Conservation (phyloP, 1,140 invertebrate species). For the Triops cancriformis region DNA sequence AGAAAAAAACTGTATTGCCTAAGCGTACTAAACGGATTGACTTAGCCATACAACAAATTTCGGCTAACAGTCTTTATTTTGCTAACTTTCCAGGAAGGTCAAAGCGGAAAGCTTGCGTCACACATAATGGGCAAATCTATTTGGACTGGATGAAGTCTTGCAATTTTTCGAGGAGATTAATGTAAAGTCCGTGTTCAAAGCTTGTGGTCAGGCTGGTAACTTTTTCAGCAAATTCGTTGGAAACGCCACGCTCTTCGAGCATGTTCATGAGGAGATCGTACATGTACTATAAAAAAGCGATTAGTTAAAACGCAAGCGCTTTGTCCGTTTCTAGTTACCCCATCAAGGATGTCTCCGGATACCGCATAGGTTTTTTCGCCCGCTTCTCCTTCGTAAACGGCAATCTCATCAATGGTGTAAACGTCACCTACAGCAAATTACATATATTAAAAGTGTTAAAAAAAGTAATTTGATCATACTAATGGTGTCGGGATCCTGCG, state of each 20-base stretch:
- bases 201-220: constrained; percentile 72
- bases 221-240: constrained; percentile 82
- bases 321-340: constrained; percentile 44
- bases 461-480: neutral
- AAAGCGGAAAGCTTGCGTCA: neutral
- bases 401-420: constrained; percentile 81
- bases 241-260: constrained; percentile 84
- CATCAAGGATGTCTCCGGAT: constrained; percentile 80
- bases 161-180: constrained; percentile 70
- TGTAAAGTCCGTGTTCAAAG: constrained; percentile 83
- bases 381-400: constrained; percentile 71
- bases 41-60: neutral
- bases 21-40: neutral
- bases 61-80: neutral
- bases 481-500: constrained; percentile 10
- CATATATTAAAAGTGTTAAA: neutral
- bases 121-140: constrained; percentile 16
- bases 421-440: constrained; percentile 34
- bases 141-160: constrained; percentile 60
- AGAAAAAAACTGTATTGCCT: constrained; percentile 18
- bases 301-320: neutral
- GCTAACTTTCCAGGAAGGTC: neutral
- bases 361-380: constrained; percentile 75
- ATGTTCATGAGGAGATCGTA: constrained; percentile 90
- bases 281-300: constrained; percentile 60